Percentiles rank a stretch among this genome's conserved stretches.
These are phyloP conservation scores for Virgularia gustaviana DNA, from an alignment of 92 coral and sea anemone genomes.

Conservation along the genomic window DNA sequence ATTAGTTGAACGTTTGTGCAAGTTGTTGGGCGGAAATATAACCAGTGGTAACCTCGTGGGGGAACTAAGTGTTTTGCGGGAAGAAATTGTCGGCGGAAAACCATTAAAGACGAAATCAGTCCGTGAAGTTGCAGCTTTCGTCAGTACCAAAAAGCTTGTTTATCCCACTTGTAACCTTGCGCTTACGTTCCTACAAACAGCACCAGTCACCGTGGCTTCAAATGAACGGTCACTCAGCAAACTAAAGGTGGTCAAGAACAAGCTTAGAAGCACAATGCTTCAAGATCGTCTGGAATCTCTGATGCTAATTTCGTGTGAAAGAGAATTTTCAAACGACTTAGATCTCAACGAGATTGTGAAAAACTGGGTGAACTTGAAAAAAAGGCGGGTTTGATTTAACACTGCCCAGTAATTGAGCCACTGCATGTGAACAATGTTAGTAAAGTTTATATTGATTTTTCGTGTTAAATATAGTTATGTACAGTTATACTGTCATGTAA, in stretches of 20 bases:
- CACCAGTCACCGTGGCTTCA: slow-evolving; percentile 34
- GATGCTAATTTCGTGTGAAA: slow-evolving; percentile 24
- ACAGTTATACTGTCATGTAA: no score
- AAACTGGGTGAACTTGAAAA: slow-evolving; percentile 26
- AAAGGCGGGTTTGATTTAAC: slow-evolving; percentile 2
- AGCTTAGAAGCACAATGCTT: slow-evolving; percentile 18
- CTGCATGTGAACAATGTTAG: no score
- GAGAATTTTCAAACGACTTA: neutral
- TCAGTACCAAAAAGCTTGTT: slow-evolving; percentile 13
- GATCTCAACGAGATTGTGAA: neutral
- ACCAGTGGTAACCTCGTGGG: slow-evolving; percentile 13
- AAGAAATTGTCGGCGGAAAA: slow-evolving; percentile 2
- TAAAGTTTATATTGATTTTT: no score
- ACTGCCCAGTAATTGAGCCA: no score
- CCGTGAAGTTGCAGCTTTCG: slow-evolving; percentile 12
- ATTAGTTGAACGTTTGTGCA: slow-evolving; percentile 14
- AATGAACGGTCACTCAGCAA: slow-evolving; percentile 23
- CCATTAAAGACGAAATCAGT: slow-evolving; percentile 16
- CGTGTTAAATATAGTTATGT: no score
- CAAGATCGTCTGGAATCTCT: slow-evolving; percentile 25
- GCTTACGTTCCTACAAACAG: slow-evolving; percentile 22
- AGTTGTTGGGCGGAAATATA: slow-evolving; percentile 16
- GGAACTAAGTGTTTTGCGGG: slow-evolving; percentile 21
- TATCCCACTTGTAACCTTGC: slow-evolving; percentile 10
- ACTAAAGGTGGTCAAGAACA: slow-evolving; percentile 18